phyloP scores from a whole-genome alignment of 2,797 vertebrate genomes.

The Cuculus canorus region DNA sequence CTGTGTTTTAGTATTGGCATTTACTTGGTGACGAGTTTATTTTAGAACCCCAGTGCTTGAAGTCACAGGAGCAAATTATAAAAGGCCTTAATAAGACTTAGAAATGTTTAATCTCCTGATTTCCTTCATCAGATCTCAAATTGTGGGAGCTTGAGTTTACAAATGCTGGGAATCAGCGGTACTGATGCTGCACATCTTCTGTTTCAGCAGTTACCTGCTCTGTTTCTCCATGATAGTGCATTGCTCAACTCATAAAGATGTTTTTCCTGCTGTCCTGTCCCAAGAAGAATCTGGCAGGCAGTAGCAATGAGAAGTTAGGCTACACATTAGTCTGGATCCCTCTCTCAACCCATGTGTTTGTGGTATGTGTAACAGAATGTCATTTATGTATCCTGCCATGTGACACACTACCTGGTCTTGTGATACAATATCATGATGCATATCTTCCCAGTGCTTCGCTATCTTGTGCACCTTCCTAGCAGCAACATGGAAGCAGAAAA shows the following conservation, averaged over 20 bases:
- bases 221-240: background rate
- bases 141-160: background rate
- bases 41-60: background rate
- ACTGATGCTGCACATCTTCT: background rate
- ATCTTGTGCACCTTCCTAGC: background rate
- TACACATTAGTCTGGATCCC: background rate
- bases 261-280: background rate
- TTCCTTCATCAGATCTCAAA: background rate
- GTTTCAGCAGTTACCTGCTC: background rate
- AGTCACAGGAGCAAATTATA: background rate
- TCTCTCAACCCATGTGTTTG: background rate
- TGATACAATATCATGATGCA: background rate
- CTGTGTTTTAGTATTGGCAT: background rate
- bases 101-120: background rate
- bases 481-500: background rate
- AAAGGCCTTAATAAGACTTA: background rate
- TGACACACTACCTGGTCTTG: background rate
- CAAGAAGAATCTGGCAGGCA: background rate
- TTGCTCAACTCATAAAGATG: background rate
- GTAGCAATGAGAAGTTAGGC: background rate
- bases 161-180: background rate
- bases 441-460: background rate
- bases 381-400: accelerated
- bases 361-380: accelerated
- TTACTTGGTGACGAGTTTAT: background rate